Conservation (phyloP, 2,797 vertebrate species). For the Gadopsis marmoratus region DNA sequence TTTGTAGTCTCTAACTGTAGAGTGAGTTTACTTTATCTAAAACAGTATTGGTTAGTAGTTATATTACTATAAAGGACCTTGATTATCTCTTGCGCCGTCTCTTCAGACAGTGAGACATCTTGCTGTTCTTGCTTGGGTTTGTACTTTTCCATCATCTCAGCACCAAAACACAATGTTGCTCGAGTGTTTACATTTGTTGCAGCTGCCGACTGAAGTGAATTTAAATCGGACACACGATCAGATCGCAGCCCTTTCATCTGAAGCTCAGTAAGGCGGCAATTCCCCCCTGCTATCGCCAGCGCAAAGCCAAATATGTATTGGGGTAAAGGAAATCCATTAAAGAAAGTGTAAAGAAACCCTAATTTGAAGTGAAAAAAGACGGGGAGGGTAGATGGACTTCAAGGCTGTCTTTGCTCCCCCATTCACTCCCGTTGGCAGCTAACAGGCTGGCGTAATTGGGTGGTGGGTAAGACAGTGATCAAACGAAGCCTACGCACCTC, state of each 20-base stretch:
- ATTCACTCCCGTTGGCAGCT: slow-evolving; percentile 57
- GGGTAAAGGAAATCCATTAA: slow-evolving; percentile 37
- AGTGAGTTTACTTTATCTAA: background rate
- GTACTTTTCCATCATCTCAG: background rate
- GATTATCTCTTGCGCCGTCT: background rate
- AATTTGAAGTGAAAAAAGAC: slow-evolving; percentile 45
- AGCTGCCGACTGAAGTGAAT: slow-evolving; percentile 40
- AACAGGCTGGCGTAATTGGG: slow-evolving; percentile 70
- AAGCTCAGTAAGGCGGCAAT: slow-evolving; percentile 28
- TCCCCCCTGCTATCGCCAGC: slow-evolving; percentile 19
- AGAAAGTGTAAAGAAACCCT: slow-evolving; percentile 40
- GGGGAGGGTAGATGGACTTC: slow-evolving; percentile 50
- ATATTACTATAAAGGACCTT: background rate
- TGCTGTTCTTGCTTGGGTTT: background rate
- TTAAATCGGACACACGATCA: slow-evolving; percentile 25
- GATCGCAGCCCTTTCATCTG: slow-evolving; percentile 45
- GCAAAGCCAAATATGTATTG: slow-evolving; percentile 51
- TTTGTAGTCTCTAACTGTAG: background rate
- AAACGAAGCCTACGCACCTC: slow-evolving; percentile 71
- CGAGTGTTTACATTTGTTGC: slow-evolving; percentile 20
- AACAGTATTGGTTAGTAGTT: too few relatives aligned
- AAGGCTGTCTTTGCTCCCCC: slow-evolving; percentile 46
- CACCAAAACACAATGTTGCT: slow-evolving; percentile 10
- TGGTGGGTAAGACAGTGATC: slow-evolving; percentile 66
- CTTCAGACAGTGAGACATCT: background rate